Evolutionary conservation across 2,888 invertebrate species (phyloP).

Genomic region (Liopterus haemorrhoidalis): DNA sequence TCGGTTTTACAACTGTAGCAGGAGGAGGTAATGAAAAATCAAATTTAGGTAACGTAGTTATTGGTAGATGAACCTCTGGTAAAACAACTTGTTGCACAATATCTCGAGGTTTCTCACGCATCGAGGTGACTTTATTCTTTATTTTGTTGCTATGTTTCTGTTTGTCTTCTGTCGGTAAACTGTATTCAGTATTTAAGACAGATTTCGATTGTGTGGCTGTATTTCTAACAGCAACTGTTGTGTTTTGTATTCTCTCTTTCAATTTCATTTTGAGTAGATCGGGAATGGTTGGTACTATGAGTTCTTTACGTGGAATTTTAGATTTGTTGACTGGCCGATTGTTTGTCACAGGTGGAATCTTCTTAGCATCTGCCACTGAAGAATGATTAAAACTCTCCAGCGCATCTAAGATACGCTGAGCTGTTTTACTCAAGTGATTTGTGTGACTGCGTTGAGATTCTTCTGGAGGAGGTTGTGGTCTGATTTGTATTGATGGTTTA

Average conservation of each 20-base stretch:
- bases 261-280: constrained; percentile 57
- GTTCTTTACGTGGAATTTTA: constrained; percentile 44
- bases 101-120: constrained; percentile 36
- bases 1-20: constrained; percentile 29
- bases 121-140: constrained; percentile 41
- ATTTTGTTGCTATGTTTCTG: constrained; percentile 46
- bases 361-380: constrained; percentile 70
- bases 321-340: constrained; percentile 32
- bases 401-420: constrained; percentile 70
- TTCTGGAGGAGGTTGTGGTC: constrained; percentile 45
- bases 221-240: constrained; percentile 57
- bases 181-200: constrained; percentile 40
- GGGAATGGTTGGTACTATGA: constrained; percentile 58
- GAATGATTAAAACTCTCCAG: constrained; percentile 79
- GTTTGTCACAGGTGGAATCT: constrained; percentile 54
- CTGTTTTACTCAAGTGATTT: constrained; percentile 61
- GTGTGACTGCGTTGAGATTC: constrained; percentile 41
- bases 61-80: constrained; percentile 51
- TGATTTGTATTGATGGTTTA: constrained; percentile 24
- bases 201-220: constrained; percentile 54
- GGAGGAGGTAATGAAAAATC: constrained; percentile 46
- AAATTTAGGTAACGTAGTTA: constrained; percentile 54
- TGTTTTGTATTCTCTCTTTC: constrained; percentile 53
- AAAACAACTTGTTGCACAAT: constrained; percentile 48
- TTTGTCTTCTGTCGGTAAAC: constrained; percentile 34